These are phyloP conservation scores for Aplodontia rufa DNA, from an alignment of 2,113 vertebrate genomes.

Conservation along the genomic window DNA sequence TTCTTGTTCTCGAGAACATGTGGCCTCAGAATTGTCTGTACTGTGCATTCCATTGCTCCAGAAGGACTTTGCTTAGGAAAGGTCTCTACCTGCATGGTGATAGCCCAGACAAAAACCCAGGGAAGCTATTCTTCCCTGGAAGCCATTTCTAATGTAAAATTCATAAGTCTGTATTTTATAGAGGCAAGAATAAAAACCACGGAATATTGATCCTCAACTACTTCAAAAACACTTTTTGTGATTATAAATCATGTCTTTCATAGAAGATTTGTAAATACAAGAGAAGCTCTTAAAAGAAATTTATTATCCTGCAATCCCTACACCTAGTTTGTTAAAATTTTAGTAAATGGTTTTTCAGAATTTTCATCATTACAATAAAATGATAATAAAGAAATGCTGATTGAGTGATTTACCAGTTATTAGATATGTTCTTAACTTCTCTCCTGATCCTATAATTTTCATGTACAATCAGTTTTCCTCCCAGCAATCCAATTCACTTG, in stretches of 20 bases:
- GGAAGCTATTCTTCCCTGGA: conserved; percentile 27
- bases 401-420: background rate
- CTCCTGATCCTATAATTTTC: background rate
- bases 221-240: conserved; percentile 28
- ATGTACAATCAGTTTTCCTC: background rate
- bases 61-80: background rate
- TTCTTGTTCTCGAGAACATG: no score
- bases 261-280: conserved; percentile 16
- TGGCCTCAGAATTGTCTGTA: no score
- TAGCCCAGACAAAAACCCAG: background rate
- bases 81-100: background rate
- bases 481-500: background rate
- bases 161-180: conserved; percentile 40
- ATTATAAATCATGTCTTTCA: background rate
- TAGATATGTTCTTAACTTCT: background rate
- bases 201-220: background rate
- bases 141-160: conserved; percentile 55
- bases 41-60: no score
- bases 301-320: background rate
- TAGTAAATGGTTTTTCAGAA: background rate
- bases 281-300: background rate
- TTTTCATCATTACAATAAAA: background rate
- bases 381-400: background rate
- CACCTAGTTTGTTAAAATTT: background rate
- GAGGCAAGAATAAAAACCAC: background rate